phyloP scores from a whole-genome alignment of 2,888 invertebrate genomes.

The Erannis defoliaria region DNA sequence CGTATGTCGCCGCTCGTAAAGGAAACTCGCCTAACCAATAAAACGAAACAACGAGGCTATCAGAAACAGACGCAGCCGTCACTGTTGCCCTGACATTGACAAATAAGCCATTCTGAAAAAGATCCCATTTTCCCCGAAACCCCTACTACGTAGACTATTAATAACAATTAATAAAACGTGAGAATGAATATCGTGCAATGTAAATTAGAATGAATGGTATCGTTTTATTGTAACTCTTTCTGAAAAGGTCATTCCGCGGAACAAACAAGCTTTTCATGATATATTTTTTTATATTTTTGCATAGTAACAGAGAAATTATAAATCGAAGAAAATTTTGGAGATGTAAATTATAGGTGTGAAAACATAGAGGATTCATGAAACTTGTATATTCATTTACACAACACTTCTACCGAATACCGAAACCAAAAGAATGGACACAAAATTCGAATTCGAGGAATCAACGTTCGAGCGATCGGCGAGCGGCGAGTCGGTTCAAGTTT shows the following conservation, averaged over 20 bases:
- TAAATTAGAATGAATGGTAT: constrained; percentile 48
- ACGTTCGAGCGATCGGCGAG: constrained; percentile 18
- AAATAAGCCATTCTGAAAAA: constrained; percentile 79
- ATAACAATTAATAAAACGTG: constrained; percentile 54
- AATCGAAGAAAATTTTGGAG: not conserved
- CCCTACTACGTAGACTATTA: constrained; percentile 67
- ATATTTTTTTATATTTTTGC: not conserved
- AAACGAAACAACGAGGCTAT: constrained; percentile 76
- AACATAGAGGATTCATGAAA: not conserved
- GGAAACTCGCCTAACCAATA: constrained; percentile 69
- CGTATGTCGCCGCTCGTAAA: constrained; percentile 42
- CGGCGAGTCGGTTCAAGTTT: constrained; percentile 33
- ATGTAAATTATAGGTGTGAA: not conserved
- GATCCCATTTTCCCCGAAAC: constrained; percentile 69
- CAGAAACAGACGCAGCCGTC: constrained; percentile 76
- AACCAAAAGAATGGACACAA: constrained; percentile 3
- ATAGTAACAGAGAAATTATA: not conserved
- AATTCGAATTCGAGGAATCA: constrained; percentile 23
- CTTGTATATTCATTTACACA: not conserved
- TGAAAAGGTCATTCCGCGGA: constrained; percentile 14
- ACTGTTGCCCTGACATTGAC: constrained; percentile 76
- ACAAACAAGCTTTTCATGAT: constrained; percentile 12
- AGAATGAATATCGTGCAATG: constrained; percentile 42
- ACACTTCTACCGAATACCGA: constrained; percentile 2
- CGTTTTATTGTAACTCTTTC: constrained; percentile 18